Evolutionary conservation across 2,888 invertebrate species (phyloP), one percentile per base, ranked within the genome.

Genomic region (Ennomos erosarius): DNA sequence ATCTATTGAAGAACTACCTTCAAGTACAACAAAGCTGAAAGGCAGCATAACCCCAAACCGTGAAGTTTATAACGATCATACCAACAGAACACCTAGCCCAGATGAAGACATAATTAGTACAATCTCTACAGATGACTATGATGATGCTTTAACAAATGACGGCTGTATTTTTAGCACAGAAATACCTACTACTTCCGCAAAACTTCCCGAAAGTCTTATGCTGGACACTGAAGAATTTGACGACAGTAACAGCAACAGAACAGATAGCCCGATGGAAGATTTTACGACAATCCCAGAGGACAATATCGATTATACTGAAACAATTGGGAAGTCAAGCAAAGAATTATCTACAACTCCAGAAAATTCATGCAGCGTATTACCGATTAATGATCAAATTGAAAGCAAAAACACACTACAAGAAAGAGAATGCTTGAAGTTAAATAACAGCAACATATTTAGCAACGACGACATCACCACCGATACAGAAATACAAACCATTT

Each of bases 401-500:
- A 10, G 9, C 12, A 48, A 26, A 46, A 52, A 12, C 3, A 34
- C n/a, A 33, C 10, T 35, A 11, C 47, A 55, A 12, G 77, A 79
- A 69, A 76, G 72, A 60, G 67, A 75, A 65, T 82, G 77, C 55
- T 66, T 85, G 38, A 81, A 85, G 58, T 62, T 75, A 51, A 84
- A 86, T 57, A 84, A 75, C 49, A 82, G 78, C 63, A 69, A 66
- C 12, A 76, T 74, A 54, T 54, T 75, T 44, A 60, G 42, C 46
- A 63, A 74, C 45, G 77, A 78, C 26, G 77, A 78, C 33, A 67
- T 64, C 48, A 66, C 55, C 39, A 69, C 65, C 60, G 85, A 89
- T 67, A 48, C 38, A 54, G 91, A 91, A 78, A 74, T 91, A 61
- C 79, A 82, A 69, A 79, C 67, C 62, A 90, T 90, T 69, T 75